These are phyloP conservation scores for Sphinx pinastri DNA, from an alignment of 2,888 invertebrate genomes.

Conservation along the genomic window DNA sequence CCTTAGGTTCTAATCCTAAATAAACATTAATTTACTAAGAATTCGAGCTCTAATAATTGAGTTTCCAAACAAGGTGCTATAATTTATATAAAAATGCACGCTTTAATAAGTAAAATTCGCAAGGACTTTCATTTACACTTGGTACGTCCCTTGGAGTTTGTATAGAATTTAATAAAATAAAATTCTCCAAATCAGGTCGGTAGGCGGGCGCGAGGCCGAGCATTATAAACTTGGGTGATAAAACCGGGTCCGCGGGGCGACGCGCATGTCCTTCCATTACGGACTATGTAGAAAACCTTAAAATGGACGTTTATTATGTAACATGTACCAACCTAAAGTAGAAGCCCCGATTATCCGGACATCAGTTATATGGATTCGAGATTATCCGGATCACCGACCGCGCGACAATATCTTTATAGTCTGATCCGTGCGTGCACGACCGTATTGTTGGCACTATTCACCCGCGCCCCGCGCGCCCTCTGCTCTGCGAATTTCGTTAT, in stretches of 20 bases:
- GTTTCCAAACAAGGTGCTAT: background rate
- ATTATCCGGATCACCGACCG: no score
- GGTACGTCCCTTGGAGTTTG: slow-evolving; percentile 34
- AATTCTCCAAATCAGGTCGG: slow-evolving; percentile 36
- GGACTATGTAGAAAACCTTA: no score
- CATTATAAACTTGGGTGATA: slow-evolving; percentile 16
- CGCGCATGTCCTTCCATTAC: no score
- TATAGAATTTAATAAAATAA: slow-evolving; percentile 45
- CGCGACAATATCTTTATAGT: no score
- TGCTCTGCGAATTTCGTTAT: no score
- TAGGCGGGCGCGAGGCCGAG: background rate
- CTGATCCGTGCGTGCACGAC: no score
- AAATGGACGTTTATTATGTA: no score
- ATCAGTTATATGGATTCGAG: no score
- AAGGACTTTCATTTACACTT: slow-evolving; percentile 40
- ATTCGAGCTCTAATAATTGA: background rate
- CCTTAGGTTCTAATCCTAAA: background rate
- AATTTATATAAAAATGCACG: slow-evolving; percentile 18
- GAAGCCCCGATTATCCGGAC: no score
- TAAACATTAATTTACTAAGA: background rate
- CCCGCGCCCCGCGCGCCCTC: no score
- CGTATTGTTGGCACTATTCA: no score
- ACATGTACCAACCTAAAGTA: no score
- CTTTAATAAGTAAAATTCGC: slow-evolving; percentile 31
- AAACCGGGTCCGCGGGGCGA: background rate